phyloP scores from a whole-genome alignment of 1,140 invertebrate genomes.

The Drosophila melanica region DNA sequence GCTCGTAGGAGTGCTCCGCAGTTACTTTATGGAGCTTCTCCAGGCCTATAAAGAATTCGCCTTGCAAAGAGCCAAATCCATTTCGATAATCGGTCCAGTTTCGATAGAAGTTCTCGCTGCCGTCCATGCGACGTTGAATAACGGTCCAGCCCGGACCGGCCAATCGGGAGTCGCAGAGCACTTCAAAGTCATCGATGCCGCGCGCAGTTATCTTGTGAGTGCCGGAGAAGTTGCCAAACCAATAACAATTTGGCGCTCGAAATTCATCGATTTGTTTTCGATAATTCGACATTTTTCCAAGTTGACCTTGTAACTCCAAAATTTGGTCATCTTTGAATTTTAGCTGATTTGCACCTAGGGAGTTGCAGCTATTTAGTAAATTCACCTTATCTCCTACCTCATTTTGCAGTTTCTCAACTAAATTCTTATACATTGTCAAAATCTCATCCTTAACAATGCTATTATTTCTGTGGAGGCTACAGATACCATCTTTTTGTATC shows the following conservation, averaged over 20 bases:
- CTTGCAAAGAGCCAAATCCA: conserved; percentile 22
- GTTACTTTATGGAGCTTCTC: conserved; percentile 26
- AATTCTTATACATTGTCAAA: neutral
- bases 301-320: neutral
- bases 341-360: neutral
- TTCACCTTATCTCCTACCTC: neutral
- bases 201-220: neutral
- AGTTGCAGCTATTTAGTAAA: neutral
- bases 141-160: conserved; percentile 28
- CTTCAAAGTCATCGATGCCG: conserved; percentile 14
- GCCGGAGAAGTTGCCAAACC: conserved; percentile 17
- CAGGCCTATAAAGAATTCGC: conserved; percentile 35
- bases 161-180: conserved; percentile 23
- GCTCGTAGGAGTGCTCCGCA: neutral
- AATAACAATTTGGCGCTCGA: conserved; percentile 6
- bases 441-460: conserved; percentile 25
- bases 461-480: conserved; percentile 6
- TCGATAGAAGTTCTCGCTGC: conserved; percentile 26
- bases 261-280: neutral
- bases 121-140: conserved; percentile 34
- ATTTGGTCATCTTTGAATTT: neutral
- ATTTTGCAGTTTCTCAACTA: conserved; percentile 2
- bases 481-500: neutral
- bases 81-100: conserved; percentile 32
- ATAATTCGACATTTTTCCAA: neutral